These are phyloP conservation scores for Porites divaricata DNA, from an alignment of 92 coral and sea anemone species.

Conservation along the genomic window DNA sequence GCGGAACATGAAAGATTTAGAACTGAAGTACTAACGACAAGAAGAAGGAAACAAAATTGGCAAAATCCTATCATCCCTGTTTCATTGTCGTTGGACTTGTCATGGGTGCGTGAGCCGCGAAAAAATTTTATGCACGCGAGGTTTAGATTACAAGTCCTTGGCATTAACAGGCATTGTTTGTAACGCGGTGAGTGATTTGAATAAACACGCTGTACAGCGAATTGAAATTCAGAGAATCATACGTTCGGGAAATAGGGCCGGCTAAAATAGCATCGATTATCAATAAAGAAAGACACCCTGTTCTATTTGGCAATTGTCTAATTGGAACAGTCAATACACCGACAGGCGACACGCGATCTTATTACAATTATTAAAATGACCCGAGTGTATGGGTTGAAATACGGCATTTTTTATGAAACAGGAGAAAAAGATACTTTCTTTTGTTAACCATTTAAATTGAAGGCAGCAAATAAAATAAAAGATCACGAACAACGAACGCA, in stretches of 20 bases:
- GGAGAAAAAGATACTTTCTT: not conserved
- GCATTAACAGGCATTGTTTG: not conserved
- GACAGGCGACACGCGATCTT: constrained; percentile 7
- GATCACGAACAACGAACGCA: not conserved
- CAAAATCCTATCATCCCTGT: not conserved
- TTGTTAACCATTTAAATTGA: not conserved
- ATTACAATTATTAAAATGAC: constrained; percentile 1
- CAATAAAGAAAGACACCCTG: not conserved
- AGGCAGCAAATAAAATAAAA: too few relatives aligned
- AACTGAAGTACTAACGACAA: not conserved
- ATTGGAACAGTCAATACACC: not conserved
- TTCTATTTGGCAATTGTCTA: not conserved
- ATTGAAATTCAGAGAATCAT: not conserved
- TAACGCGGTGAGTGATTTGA: not conserved
- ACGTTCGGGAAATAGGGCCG: not conserved
- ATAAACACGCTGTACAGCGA: not conserved
- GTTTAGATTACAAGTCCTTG: constrained; percentile 19
- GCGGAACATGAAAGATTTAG: not conserved
- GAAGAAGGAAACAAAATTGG: not conserved
- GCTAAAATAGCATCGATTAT: not conserved
- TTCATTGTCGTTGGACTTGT: not conserved
- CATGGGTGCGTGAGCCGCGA: not conserved
- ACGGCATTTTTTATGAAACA: not conserved
- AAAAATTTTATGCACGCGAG: constrained; percentile 20
- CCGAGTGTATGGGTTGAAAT: not conserved